These are phyloP conservation scores for Acanthosepion lycidas DNA, from an alignment of 2,888 invertebrate genomes.

Conservation along the genomic window DNA sequence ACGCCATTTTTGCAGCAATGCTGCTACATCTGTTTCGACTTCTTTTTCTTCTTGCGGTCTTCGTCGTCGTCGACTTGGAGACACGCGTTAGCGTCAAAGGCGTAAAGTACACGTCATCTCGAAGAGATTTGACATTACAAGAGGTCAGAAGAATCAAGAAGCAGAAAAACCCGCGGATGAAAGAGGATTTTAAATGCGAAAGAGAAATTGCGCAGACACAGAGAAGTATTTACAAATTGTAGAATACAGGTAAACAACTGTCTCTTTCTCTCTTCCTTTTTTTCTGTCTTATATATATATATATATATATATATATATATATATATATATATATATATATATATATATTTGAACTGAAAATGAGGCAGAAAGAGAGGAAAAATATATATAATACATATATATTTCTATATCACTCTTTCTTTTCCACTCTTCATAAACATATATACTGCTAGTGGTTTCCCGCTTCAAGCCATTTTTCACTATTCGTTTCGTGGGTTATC, in stretches of 20 bases:
- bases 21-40: not conserved
- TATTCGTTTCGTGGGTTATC: too few species aligned
- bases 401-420: too few species aligned
- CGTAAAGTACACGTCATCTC: constrained; percentile 23
- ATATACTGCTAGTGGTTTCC: too few species aligned
- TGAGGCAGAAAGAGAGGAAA: too few species aligned
- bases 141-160: not conserved
- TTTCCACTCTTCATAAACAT: too few species aligned
- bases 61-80: not conserved
- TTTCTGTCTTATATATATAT: too few species aligned
- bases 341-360: too few species aligned
- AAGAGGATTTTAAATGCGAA: not conserved
- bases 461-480: too few species aligned
- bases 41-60: not conserved
- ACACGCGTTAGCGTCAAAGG: not conserved
- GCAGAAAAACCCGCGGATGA: not conserved
- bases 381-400: too few species aligned
- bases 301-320: too few species aligned
- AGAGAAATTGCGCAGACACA: not conserved
- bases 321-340: too few species aligned
- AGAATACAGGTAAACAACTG: not conserved
- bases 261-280: not conserved
- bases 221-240: not conserved
- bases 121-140: not conserved
- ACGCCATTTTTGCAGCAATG: not conserved